Conservation (phyloP, 30 jellyfish, hydroid and myxozoan genomes). For the Clytia hemisphaerica region DNA sequence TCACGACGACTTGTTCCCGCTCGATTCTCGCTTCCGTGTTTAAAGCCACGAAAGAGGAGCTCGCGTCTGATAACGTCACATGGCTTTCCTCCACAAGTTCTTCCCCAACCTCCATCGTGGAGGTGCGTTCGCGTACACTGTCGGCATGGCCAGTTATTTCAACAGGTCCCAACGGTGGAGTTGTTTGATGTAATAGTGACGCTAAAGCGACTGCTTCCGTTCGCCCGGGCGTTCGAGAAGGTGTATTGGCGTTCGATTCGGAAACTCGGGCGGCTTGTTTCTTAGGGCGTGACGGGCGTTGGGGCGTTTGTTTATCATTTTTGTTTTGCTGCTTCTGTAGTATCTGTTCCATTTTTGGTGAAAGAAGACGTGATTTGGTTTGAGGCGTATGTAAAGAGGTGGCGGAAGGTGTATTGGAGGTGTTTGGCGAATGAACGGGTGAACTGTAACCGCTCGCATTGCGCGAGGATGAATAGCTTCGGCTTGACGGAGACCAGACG, state of each 20-base stretch:
- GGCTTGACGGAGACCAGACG: constrained; percentile 89
- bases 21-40: not conserved
- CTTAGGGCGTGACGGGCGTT: not conserved
- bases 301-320: not conserved
- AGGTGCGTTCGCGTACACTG: constrained; percentile 2
- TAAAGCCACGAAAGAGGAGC: constrained; percentile 3
- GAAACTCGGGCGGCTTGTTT: not conserved
- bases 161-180: constrained; percentile 14
- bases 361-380: constrained; percentile 10
- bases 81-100: constrained; percentile 26
- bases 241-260: not conserved
- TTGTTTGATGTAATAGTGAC: not conserved
- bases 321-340: constrained; percentile 24
- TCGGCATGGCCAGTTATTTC: constrained; percentile 26
- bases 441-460: not conserved
- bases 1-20: not conserved
- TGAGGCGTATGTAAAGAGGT: too few relatives aligned
- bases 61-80: not conserved
- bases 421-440: too few relatives aligned
- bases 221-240: not conserved
- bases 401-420: too few relatives aligned
- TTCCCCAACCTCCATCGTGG: constrained; percentile 36
- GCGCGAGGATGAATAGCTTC: constrained; percentile 47
- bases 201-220: not conserved
- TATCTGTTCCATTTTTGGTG: constrained; percentile 43